A percentile compares a stretch with the other conserved stretches of the same genome.
Conservation (phyloP, 1,140 invertebrate species). For the Cylas formicarius region DNA sequence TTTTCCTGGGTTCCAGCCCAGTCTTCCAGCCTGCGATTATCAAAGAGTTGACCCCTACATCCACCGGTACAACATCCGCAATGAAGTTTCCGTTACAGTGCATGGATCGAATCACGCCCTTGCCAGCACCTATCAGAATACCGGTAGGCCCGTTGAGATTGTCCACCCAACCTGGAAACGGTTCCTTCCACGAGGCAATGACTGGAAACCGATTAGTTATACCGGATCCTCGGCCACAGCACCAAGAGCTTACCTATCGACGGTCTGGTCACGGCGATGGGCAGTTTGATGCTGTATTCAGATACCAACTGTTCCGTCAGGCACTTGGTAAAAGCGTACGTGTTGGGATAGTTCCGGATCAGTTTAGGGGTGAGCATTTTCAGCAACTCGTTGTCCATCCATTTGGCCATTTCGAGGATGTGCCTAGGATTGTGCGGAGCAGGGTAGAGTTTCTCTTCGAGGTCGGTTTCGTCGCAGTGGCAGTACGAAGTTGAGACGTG, state of each 20-base stretch:
- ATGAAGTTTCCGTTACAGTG: conserved; percentile 50
- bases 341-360: conserved; percentile 64
- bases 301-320: conserved; percentile 64
- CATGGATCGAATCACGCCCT: conserved; percentile 72
- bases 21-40: conserved; percentile 67
- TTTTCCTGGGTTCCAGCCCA: conserved; percentile 34
- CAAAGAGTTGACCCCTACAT: conserved; percentile 70
- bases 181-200: conserved; percentile 60
- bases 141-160: conserved; percentile 90
- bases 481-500: conserved; percentile 80
- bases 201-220: conserved; percentile 46
- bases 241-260: conserved; percentile 59
- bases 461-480: conserved; percentile 60
- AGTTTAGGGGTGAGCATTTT: conserved; percentile 70
- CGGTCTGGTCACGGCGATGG: conserved; percentile 62
- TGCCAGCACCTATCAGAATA: conserved; percentile 66
- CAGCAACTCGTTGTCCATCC: conserved; percentile 67
- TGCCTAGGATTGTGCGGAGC: conserved; percentile 64
- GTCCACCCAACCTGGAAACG: conserved; percentile 83
- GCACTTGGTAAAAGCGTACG: conserved; percentile 73
- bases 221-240: not conserved
- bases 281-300: conserved; percentile 52
- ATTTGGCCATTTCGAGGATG: conserved; percentile 65
- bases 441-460: conserved; percentile 62
- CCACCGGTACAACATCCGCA: conserved; percentile 74